These are phyloP conservation scores for Manis crassicaudata DNA, from an alignment of 2,797 vertebrate genomes.

Conservation along the genomic window DNA sequence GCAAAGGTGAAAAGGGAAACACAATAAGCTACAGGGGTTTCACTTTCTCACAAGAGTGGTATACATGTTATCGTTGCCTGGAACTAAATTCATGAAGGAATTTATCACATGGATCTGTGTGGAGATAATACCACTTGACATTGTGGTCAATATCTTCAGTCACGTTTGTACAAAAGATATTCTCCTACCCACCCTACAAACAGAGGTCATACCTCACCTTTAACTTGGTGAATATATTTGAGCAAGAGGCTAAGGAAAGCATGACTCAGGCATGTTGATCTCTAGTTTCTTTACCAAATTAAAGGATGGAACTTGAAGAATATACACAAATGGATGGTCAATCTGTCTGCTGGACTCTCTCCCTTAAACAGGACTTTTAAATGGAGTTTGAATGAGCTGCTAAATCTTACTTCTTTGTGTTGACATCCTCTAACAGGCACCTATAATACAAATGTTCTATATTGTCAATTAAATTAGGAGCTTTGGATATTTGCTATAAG, in stretches of 20 bases:
- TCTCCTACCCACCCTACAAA: background rate
- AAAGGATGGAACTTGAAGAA: constrained; percentile 4
- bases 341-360: background rate
- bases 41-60: background rate
- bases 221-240: background rate
- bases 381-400: background rate
- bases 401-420: constrained; percentile 15
- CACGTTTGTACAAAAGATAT: background rate
- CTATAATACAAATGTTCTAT: background rate
- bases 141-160: background rate
- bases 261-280: background rate
- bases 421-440: background rate
- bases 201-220: background rate
- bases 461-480: background rate
- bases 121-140: background rate
- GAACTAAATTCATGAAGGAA: constrained; percentile 4
- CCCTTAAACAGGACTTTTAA: background rate
- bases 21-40: background rate
- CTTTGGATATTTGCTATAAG: background rate
- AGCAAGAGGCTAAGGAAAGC: constrained; percentile 34
- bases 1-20: constrained; percentile 40
- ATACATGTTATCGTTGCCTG: background rate
- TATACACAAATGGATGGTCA: background rate
- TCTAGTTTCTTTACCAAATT: constrained; percentile 40
- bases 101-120: background rate